Conservation (phyloP, 2,113 vertebrate species). For the Turnix velox region DNA sequence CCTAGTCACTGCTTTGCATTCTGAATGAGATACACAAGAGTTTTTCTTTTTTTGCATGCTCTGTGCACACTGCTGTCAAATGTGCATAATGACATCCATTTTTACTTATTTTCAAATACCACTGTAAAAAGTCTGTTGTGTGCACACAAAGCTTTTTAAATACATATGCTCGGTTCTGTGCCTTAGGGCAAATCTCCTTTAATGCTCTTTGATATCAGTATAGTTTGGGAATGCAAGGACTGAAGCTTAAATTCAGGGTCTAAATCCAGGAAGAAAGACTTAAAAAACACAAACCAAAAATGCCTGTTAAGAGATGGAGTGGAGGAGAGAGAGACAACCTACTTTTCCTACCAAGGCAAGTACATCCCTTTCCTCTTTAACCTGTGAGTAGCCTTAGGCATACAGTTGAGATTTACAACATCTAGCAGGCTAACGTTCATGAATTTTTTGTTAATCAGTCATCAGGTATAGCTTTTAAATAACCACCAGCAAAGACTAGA, state of each 20-base stretch:
- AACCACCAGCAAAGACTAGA: neutral
- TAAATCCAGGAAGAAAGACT: neutral
- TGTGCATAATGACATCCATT: neutral
- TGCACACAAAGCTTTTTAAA: constrained; percentile 19
- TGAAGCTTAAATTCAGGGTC: neutral
- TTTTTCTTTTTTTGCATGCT: neutral
- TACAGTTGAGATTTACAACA: neutral
- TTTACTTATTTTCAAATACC: constrained; percentile 28
- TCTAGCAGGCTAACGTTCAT: neutral
- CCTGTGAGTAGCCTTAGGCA: neutral
- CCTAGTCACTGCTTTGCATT: neutral
- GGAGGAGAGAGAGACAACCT: neutral
- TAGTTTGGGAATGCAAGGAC: neutral
- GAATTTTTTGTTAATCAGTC: neutral
- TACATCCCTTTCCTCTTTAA: neutral
- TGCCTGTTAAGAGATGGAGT: neutral
- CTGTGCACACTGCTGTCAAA: neutral
- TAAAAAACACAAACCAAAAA: neutral
- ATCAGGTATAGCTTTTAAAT: neutral
- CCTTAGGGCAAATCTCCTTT: constrained; percentile 13
- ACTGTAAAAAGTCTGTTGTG: neutral
- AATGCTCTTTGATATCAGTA: neutral
- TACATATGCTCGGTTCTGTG: neutral
- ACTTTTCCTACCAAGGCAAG: neutral
- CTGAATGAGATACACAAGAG: neutral